Evolutionary conservation across 2,888 invertebrate genomes (phyloP).

Genomic region (Caradrina clavipalpis): DNA sequence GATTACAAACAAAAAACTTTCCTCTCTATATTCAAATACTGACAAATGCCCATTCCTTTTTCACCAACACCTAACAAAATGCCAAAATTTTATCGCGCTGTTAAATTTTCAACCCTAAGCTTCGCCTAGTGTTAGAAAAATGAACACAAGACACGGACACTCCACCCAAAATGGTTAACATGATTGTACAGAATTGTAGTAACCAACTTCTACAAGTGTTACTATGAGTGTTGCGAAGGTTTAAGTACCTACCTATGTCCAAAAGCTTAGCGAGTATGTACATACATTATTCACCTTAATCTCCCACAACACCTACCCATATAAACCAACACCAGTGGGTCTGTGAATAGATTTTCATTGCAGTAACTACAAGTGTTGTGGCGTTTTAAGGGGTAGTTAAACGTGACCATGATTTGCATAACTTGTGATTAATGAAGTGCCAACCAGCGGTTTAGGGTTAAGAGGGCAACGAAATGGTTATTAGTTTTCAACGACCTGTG

Average conservation of each 20-base stretch:
- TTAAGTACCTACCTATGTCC: background rate
- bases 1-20: too few species aligned
- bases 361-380: constrained; percentile 53
- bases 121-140: too few species aligned
- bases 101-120: too few species aligned
- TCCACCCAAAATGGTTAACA: background rate
- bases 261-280: background rate
- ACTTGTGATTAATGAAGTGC: constrained; percentile 54
- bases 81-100: too few species aligned
- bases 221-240: background rate
- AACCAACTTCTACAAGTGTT: background rate
- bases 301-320: background rate
- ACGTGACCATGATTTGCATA: constrained; percentile 61
- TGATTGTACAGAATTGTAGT: background rate
- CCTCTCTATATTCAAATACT: too few species aligned
- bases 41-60: too few species aligned
- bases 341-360: constrained; percentile 51
- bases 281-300: background rate
- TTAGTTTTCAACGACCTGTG: constrained; percentile 27
- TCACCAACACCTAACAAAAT: too few species aligned
- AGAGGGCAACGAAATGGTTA: constrained; percentile 20
- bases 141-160: too few species aligned
- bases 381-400: constrained; percentile 48
- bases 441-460: constrained; percentile 26
- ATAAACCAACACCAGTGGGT: constrained; percentile 19